Percentiles rank a stretch among this genome's conserved stretches.
These are phyloP conservation scores for Barbus barbus DNA, from an alignment of 2,113 vertebrate species.

Conservation along the genomic window DNA sequence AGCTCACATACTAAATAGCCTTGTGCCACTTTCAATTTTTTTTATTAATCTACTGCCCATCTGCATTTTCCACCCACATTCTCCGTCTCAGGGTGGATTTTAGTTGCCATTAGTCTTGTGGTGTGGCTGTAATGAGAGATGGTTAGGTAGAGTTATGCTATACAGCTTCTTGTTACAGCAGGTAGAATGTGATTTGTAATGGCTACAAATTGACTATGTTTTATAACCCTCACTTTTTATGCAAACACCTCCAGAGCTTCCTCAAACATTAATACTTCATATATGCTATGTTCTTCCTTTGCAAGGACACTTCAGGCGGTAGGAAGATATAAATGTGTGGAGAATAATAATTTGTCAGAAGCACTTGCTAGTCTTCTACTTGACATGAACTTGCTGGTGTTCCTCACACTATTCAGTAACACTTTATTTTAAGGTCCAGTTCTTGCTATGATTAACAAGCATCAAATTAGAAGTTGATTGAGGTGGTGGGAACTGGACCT, in stretches of 20 bases:
- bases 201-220: slow-evolving; percentile 32
- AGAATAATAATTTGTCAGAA: slow-evolving; percentile 1
- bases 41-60: slow-evolving; percentile 42
- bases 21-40: slow-evolving; percentile 50
- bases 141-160: slow-evolving; percentile 25
- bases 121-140: slow-evolving; percentile 29
- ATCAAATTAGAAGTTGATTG: too few relatives aligned
- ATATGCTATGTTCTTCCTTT: neutral
- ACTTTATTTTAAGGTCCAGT: neutral
- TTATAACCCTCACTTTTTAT: slow-evolving; percentile 30
- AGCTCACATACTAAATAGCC: slow-evolving; percentile 35
- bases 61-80: slow-evolving; percentile 27
- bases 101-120: slow-evolving; percentile 31
- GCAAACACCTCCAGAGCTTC: slow-evolving; percentile 3
- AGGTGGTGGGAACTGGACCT: too few relatives aligned
- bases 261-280: slow-evolving; percentile 8
- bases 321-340: neutral
- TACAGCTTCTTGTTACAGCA: slow-evolving; percentile 11
- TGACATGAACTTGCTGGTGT: neutral
- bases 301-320: neutral
- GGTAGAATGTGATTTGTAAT: slow-evolving; percentile 23
- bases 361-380: neutral
- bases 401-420: neutral
- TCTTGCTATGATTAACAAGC: too few relatives aligned
- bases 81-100: slow-evolving; percentile 11